A percentile compares a stretch with the other conserved stretches of the same genome.
Conservation (phyloP, 2,797 vertebrate genomes). For the Chelidonichthys spinosus region DNA sequence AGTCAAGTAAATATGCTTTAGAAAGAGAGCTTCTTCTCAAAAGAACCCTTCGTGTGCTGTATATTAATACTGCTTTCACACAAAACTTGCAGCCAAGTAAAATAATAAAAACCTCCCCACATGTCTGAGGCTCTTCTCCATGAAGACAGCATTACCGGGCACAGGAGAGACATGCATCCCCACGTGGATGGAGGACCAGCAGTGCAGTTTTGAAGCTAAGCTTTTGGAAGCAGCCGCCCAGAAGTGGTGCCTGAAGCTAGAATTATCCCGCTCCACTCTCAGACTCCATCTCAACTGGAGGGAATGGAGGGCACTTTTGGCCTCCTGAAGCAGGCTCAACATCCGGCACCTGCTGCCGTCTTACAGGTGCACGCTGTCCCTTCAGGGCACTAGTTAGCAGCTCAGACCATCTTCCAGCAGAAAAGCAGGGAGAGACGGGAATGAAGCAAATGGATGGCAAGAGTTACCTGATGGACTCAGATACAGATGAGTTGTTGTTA, state of each 20-base stretch:
- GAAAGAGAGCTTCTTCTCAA: too few species aligned
- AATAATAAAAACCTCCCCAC: neutral
- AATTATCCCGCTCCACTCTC: slow-evolving; percentile 69
- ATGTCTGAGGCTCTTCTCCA: slow-evolving; percentile 10
- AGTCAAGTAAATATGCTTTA: too few species aligned
- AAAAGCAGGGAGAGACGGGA: slow-evolving; percentile 21
- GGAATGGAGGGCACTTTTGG: slow-evolving; percentile 71
- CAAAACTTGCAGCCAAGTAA: neutral
- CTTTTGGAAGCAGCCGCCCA: slow-evolving; percentile 71
- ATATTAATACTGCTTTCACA: slow-evolving; percentile 1
- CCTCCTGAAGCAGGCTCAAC: slow-evolving; percentile 63
- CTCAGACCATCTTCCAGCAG: slow-evolving; percentile 48
- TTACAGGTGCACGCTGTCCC: slow-evolving; percentile 73
- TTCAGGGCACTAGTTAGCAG: slow-evolving; percentile 65
- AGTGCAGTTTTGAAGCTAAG: slow-evolving; percentile 66
- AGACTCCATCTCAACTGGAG: slow-evolving; percentile 69
- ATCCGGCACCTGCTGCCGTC: slow-evolving; percentile 66
- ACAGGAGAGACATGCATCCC: slow-evolving; percentile 53
- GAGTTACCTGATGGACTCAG: slow-evolving; percentile 47
- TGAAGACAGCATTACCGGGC: slow-evolving; percentile 46
- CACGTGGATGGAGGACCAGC: slow-evolving; percentile 60
- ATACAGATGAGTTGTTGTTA: slow-evolving; percentile 23
- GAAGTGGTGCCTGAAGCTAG: slow-evolving; percentile 71
- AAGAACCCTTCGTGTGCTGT: too few species aligned
- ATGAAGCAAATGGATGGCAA: slow-evolving; percentile 38